Conservation (phyloP, 2,888 invertebrate species). For the Therioaphis trifolii region DNA sequence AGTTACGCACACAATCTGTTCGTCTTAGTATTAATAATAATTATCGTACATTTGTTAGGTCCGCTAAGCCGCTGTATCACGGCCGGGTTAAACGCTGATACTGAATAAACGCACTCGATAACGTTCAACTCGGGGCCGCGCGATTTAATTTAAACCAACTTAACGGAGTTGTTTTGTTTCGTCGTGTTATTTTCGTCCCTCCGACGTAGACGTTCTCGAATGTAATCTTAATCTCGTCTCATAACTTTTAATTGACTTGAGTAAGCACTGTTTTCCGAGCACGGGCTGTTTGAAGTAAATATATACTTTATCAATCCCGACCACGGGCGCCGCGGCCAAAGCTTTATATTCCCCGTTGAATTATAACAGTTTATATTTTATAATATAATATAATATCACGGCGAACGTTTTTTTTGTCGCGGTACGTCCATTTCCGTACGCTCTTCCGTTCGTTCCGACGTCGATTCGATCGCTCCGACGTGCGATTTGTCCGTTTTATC, state of each 20-base stretch:
- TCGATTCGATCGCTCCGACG: no score
- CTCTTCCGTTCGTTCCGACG: no score
- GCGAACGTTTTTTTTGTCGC: not conserved
- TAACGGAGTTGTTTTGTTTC: slow-evolving; percentile 40
- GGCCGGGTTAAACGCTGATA: slow-evolving; percentile 26
- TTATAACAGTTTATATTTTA: not conserved
- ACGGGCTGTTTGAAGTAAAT: slow-evolving; percentile 19
- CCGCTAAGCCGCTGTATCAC: slow-evolving; percentile 13
- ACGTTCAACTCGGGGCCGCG: not conserved
- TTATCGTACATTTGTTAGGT: slow-evolving; percentile 33
- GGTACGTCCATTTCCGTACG: not conserved
- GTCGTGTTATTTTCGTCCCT: slow-evolving; percentile 23
- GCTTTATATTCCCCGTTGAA: slow-evolving; percentile 12
- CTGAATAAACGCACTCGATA: slow-evolving; percentile 12
- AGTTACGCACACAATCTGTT: not conserved
- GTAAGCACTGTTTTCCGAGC: slow-evolving; percentile 15
- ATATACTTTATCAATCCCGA: slow-evolving; percentile 17
- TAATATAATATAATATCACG: no score
- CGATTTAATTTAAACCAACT: slow-evolving; percentile 37
- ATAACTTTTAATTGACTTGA: slow-evolving; percentile 55
- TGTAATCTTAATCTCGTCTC: slow-evolving; percentile 48
- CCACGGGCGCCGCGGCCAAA: not conserved
- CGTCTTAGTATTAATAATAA: slow-evolving; percentile 8
- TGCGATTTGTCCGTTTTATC: no score
- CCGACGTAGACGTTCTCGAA: slow-evolving; percentile 5